Percentiles rank a stretch among this genome's conserved stretches.
Evolutionary conservation across 2,797 vertebrate species (phyloP).

Genomic region (Bradypodion pumilum): DNA sequence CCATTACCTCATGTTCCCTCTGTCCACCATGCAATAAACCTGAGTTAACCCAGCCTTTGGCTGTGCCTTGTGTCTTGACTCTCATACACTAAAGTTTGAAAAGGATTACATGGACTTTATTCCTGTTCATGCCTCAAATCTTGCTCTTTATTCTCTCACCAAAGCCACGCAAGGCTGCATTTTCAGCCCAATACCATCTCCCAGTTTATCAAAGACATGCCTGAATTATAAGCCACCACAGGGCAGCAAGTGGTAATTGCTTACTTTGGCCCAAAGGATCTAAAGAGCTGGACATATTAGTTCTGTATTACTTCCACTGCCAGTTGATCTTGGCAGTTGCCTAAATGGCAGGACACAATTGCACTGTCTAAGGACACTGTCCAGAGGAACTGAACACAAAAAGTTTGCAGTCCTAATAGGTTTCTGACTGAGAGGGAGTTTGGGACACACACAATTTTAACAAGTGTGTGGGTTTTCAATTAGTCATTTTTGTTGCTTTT

Average conservation of each 20-base stretch:
- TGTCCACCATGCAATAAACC: no score
- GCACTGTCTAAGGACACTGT: background rate
- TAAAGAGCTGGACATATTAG: background rate
- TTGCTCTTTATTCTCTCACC: constrained; percentile 22
- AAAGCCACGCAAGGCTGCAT: background rate
- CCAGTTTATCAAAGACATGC: background rate
- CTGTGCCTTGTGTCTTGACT: no score
- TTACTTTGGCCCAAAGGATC: constrained; percentile 24
- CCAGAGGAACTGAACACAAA: background rate
- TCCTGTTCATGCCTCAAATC: constrained; percentile 9
- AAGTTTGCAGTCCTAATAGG: background rate
- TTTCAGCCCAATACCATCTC: background rate
- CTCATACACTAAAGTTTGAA: no score
- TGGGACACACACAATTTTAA: background rate
- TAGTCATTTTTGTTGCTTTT: background rate
- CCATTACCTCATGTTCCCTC: no score
- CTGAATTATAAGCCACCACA: background rate
- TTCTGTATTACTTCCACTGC: background rate
- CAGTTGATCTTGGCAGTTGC: background rate
- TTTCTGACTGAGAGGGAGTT: background rate
- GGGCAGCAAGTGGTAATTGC: background rate
- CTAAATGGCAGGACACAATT: background rate
- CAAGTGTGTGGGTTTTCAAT: background rate
- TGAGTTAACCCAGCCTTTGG: no score
- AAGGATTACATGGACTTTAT: constrained; percentile 8